Percentiles rank a stretch among this genome's conserved stretches.
phyloP scores from a whole-genome alignment of 2,797 vertebrate species.

The Enteromius argenteus region DNA sequence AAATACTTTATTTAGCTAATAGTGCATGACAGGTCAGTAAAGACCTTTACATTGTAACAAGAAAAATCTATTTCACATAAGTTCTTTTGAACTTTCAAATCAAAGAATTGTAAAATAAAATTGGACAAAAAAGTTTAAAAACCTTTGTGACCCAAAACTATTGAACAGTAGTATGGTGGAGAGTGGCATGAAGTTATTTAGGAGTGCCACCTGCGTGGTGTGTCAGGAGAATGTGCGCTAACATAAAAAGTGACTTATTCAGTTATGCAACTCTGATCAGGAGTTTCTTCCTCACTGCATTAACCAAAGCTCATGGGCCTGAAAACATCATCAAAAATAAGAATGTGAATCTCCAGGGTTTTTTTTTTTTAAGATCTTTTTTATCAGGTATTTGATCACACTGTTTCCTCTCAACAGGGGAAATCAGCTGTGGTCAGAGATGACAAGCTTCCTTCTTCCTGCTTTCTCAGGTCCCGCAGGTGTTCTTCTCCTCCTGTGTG shows the following conservation, averaged over 20 bases:
- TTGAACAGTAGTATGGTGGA: neutral
- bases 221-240: neutral
- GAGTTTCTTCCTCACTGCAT: neutral
- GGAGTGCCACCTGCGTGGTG: neutral
- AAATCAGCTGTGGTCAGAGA: conserved; percentile 36
- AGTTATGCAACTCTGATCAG: neutral
- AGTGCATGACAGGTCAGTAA: neutral
- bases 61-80: neutral
- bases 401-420: conserved; percentile 14
- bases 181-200: neutral
- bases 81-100: neutral
- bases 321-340: neutral
- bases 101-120: neutral
- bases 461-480: conserved; percentile 2
- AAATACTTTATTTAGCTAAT: neutral
- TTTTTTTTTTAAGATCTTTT: neutral
- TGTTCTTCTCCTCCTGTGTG: neutral
- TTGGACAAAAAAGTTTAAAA: neutral
- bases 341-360: neutral
- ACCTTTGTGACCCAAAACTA: neutral
- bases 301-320: neutral
- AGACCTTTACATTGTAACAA: neutral
- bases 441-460: conserved; percentile 8
- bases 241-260: neutral
- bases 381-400: conserved; percentile 21